Evolutionary conservation across 1,140 invertebrate species (phyloP), one percentile per base, ranked within the genome.

Genomic region (Drosophila trapezifrons): DNA sequence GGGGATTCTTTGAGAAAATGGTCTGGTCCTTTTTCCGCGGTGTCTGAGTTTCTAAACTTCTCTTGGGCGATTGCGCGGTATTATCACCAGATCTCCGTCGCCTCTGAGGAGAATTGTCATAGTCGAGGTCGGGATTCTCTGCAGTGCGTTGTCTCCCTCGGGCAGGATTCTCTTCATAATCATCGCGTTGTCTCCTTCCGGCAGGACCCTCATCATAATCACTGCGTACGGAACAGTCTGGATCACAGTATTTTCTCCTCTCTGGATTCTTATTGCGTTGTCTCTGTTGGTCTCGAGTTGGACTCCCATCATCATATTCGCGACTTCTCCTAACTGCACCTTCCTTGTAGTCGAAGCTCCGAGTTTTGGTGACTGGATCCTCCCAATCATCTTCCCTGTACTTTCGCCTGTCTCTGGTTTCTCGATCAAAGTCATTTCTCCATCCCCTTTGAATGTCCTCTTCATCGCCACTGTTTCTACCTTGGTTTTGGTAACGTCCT

Each of bases 111-210:
- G 15, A 17, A 8, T 32, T 58, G 17, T 59, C 37, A 29, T 63
- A 63, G 37, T 63, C n/a, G 8, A n/a, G n/a, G n/a, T 40, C 18
- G 12, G 15, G 54, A 43, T 27, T 47, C 15, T 29, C 15, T 17
- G 27, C 15, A 32, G 29, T 29, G 17, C 18, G 13, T 29, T 15
- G 10, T 37, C 8, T 20, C 3, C 17, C 29, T 43, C 9, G 10
- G 3, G 7, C 9, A 9, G 17, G 20, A 12, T n/a, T 10, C 20
- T 37, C 37, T 10, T 43, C 46, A 35, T 52, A 35, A 9, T 25
- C 18, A 15, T 37, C 15, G 32, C 18, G 46, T 15, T 18, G 4
- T 15, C 18, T n/a, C n/a, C n/a, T n/a, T n/a, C n/a, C 27, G 27
- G 27, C 27, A 29, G 27, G 27, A 29, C 8, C 27, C 27, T 8